phyloP scores from a whole-genome alignment of 2,797 vertebrate species.

The Pampus argenteus region DNA sequence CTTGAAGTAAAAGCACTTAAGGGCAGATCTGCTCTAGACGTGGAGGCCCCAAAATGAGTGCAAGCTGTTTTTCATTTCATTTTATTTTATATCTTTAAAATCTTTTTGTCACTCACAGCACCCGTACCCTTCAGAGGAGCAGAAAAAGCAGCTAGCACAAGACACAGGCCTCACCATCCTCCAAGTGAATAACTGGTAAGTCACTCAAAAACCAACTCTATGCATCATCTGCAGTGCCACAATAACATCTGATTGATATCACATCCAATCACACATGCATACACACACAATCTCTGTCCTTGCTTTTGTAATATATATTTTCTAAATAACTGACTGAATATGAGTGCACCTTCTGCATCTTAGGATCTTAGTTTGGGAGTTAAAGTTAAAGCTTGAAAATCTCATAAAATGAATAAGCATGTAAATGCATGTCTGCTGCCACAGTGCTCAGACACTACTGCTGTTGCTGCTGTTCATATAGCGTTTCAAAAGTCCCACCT shows the following conservation, averaged over 20 bases:
- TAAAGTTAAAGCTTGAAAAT: too few relatives aligned
- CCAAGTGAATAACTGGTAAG: slow-evolving; percentile 99
- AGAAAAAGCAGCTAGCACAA: slow-evolving; percentile 98
- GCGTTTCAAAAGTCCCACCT: too few relatives aligned
- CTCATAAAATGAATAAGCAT: too few relatives aligned
- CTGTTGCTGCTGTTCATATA: too few relatives aligned
- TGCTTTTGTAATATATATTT: background rate
- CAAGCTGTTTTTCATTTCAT: background rate
- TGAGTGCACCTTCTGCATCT: background rate
- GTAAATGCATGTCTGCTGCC: too few relatives aligned
- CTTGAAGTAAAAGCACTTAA: background rate
- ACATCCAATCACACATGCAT: background rate
- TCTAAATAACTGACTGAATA: background rate
- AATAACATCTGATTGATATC: background rate
- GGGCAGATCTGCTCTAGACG: rapidly evolving
- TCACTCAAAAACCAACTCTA: background rate
- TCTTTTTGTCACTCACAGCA: slow-evolving; percentile 87
- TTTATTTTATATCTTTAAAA: background rate
- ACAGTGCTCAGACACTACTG: too few relatives aligned
- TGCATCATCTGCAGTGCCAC: background rate
- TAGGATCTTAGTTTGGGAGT: background rate
- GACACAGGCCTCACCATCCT: slow-evolving; percentile 98
- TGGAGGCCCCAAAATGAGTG: background rate
- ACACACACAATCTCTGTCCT: background rate
- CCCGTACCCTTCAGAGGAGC: slow-evolving; percentile 97